These are phyloP conservation scores for Oreonectes daqikongensis DNA, from an alignment of 2,797 vertebrate species.

Conservation along the genomic window DNA sequence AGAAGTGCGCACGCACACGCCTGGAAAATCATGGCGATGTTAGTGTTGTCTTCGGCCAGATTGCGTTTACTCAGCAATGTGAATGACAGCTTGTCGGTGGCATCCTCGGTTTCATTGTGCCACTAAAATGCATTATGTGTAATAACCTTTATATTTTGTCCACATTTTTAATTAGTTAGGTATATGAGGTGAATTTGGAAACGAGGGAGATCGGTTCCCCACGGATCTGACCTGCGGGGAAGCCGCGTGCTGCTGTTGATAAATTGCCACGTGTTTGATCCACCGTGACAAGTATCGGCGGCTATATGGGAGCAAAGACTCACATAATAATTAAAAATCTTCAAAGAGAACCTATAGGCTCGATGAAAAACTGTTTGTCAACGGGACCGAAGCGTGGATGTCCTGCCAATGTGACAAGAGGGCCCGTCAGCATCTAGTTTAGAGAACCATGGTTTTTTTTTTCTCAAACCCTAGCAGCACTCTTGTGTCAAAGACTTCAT, in stretches of 20 bases:
- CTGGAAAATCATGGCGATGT: no score
- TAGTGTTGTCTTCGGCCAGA: conserved; percentile 9
- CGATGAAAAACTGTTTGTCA: no score
- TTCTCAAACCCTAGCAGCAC: no score
- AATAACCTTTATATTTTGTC: conserved; percentile 40
- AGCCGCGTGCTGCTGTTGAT: conserved; percentile 42
- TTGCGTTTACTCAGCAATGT: conserved; percentile 25
- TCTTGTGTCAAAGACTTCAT: conserved; percentile 26
- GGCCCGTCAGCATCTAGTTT: conserved; percentile 36
- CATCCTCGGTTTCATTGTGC: conserved; percentile 16
- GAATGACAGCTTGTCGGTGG: conserved; percentile 49
- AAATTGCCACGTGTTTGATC: conserved; percentile 57
- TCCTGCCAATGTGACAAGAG: conserved; percentile 24
- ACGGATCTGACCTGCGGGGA: conserved; percentile 26
- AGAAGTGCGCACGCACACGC: conserved; percentile 14
- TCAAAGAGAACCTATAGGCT: conserved; percentile 15
- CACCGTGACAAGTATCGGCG: conserved; percentile 52
- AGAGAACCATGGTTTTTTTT: not conserved
- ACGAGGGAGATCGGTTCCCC: not conserved
- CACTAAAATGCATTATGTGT: conserved; percentile 37
- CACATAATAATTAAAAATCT: conserved; percentile 57
- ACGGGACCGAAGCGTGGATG: no score
- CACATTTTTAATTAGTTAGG: conserved; percentile 26
- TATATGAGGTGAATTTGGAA: not conserved
- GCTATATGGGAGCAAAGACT: conserved; percentile 48